Base-by-base conservation (phyloP, 2,888 invertebrate genomes). In the Spodoptera picta region DNA sequence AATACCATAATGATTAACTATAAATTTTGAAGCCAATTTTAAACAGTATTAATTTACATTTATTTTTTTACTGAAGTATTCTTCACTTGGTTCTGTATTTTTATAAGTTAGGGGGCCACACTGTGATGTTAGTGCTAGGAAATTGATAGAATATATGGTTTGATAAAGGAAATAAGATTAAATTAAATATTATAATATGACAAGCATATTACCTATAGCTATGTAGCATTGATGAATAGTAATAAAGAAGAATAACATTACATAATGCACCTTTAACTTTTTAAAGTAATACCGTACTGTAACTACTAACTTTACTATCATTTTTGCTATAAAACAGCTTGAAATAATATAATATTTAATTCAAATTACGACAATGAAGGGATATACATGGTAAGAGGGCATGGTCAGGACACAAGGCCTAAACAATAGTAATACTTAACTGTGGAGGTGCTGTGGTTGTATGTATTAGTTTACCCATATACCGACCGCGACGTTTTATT, bases 61-160 rank as follows among this genome's bases (percentile, higher is more conserved):
- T 62, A 65, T 70, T 69, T 64, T 65, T 19, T 60, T 52, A 57
- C 19, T 31, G 36, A 36, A 36, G 36, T 36, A 9, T 36, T 36
- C 9, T 7, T 6, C 36, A 60, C 48, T 52, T 46, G 58, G 58
- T 67, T 61, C 69, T 56, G 53, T 70, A 62, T 58, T 66, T 63
- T 61, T 48, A 68, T 54, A 44, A 62, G 65, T 77, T 80, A 75
- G 78, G 77, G 80, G 81, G 77, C 79, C 78, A 79, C 79, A 82
- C 86, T 88, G 88, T 88, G 87, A 87, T 88, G 85, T 83, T 88
- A 87, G 80, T 76, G 73, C 77, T 87, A 87, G 80, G 71, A 74
- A 79, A 77, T 69, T 69, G 73, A 69, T 83, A 82, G 75, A 56
- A 66, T 71, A 66, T 66, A 71, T 60, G 68, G 57, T 62, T 59